Percentiles rank a stretch among this genome's conserved stretches.
These are phyloP conservation scores for Pterophyllum scalare DNA, from an alignment of 2,113 vertebrate genomes.

Conservation along the genomic window DNA sequence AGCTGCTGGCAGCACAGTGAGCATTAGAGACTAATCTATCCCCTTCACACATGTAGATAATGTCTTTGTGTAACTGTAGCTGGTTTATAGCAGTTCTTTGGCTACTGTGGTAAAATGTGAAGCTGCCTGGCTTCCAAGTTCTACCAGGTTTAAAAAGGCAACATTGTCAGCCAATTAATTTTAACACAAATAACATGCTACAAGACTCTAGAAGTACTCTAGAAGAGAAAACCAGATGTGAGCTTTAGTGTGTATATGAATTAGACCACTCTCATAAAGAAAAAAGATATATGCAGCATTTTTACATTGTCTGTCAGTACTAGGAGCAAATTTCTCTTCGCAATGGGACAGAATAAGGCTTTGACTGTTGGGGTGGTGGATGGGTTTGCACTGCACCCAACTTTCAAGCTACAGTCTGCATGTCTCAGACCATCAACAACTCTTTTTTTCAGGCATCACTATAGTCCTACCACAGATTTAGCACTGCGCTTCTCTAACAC, in stretches of 20 bases:
- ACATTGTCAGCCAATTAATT: neutral
- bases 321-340: neutral
- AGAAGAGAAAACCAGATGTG: too few relatives aligned
- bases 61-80: neutral
- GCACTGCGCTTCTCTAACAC: neutral
- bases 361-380: neutral
- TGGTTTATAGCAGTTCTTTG: conserved; percentile 10
- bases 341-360: neutral
- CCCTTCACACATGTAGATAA: neutral
- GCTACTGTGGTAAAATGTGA: neutral
- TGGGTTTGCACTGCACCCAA: neutral
- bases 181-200: neutral
- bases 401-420: neutral
- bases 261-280: too few relatives aligned
- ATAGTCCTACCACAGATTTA: neutral
- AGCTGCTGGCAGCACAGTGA: conserved; percentile 5
- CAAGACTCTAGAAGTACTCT: neutral
- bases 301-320: neutral
- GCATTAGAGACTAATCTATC: conserved; percentile 5
- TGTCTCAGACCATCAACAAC: neutral
- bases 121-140: neutral
- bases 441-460: neutral
- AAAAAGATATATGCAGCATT: too few relatives aligned
- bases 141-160: neutral
- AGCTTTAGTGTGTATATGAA: too few relatives aligned